Evolutionary conservation across 2,888 invertebrate genomes (phyloP), one percentile per base, ranked within the genome.

Genomic region (Allolobophora icterica): DNA sequence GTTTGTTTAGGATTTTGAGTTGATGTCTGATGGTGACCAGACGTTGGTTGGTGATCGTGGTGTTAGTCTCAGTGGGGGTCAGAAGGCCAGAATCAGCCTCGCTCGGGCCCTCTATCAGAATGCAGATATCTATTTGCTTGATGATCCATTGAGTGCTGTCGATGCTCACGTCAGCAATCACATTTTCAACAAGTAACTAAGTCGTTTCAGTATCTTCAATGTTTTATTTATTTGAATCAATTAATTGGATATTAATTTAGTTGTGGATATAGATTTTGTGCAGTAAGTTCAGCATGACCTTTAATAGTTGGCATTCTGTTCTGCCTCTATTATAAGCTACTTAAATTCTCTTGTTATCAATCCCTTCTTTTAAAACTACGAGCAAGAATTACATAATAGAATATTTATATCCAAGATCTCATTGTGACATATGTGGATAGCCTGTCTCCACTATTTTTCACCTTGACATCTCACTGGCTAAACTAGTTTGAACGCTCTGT

Each of bases 81-180:
- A 98, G 95, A 97, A 97, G 92, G 98, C 98, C 0, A 96, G 98
- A 92, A 96, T 98, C 91, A 97, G 97, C 93, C 96, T 98, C 89
- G 95, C 95, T 0, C 96, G 98, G 93, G 97, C 97, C 4, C 96
- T 97, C 89, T 98, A 97, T 94, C 96, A 96, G 93, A 96, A 97
- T 93, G 97, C 97, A 0, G 97, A 98, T 93, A 97, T 98, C 93
- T 98, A 98, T 94, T 95, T 98, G 87, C 95, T 98, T 90, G 98
- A 98, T 95, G 98, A 98, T 96, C 98, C 98, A 0, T 96, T 98
- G 83, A 97, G 98, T 92, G 98, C 98, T 0, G 98, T 98, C n/a
- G 98, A 98, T 95, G 97, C 98, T 0, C 97, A 97, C 95, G 98
- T 98, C 1, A 98, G 98, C 0, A 97, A 97, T 11, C 97, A 98